A percentile compares a stretch with the other conserved stretches of the same genome.
Evolutionary conservation across 2,888 invertebrate genomes (phyloP).

Genomic region (Andricus quercusramuli): DNA sequence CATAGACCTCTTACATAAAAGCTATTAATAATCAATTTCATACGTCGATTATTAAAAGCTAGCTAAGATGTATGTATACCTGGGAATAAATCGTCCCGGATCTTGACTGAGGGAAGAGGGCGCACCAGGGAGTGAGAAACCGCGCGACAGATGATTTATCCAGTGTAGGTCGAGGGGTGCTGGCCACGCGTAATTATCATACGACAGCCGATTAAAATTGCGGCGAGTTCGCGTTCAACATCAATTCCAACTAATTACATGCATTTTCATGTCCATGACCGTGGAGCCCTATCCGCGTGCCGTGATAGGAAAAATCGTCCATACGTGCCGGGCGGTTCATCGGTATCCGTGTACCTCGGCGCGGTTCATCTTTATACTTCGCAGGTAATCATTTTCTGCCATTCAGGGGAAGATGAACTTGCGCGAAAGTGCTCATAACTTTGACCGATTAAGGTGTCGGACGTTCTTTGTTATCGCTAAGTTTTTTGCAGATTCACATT

Average conservation of each 20-base stretch:
- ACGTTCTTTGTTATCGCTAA: slow-evolving; percentile 46
- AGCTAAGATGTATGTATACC: slow-evolving; percentile 73
- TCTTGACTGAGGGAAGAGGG: slow-evolving; percentile 50
- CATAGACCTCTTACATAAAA: slow-evolving; percentile 28
- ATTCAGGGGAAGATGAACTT: slow-evolving; percentile 61
- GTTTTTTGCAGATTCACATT: slow-evolving; percentile 35
- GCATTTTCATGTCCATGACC: slow-evolving; percentile 73
- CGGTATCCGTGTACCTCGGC: slow-evolving; percentile 48
- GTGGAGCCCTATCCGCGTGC: slow-evolving; percentile 48
- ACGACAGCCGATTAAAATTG: slow-evolving; percentile 78
- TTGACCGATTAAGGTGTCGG: slow-evolving; percentile 55
- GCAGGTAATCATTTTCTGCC: slow-evolving; percentile 65
- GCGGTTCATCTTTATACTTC: slow-evolving; percentile 47
- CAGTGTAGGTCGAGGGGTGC: slow-evolving; percentile 72
- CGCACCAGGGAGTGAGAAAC: slow-evolving; percentile 46
- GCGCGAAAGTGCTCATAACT: slow-evolving; percentile 61
- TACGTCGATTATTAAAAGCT: slow-evolving; percentile 76
- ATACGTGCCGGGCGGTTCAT: slow-evolving; percentile 53
- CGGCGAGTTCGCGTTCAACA: slow-evolving; percentile 70
- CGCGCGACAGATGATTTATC: slow-evolving; percentile 72
- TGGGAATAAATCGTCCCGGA: slow-evolving; percentile 67
- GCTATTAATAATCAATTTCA: slow-evolving; percentile 72
- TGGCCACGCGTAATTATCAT: slow-evolving; percentile 75
- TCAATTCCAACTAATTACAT: slow-evolving; percentile 77
- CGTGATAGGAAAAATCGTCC: slow-evolving; percentile 65